Base-by-base conservation (phyloP, 2,888 invertebrate genomes). In the Iselma pallidipennis region DNA sequence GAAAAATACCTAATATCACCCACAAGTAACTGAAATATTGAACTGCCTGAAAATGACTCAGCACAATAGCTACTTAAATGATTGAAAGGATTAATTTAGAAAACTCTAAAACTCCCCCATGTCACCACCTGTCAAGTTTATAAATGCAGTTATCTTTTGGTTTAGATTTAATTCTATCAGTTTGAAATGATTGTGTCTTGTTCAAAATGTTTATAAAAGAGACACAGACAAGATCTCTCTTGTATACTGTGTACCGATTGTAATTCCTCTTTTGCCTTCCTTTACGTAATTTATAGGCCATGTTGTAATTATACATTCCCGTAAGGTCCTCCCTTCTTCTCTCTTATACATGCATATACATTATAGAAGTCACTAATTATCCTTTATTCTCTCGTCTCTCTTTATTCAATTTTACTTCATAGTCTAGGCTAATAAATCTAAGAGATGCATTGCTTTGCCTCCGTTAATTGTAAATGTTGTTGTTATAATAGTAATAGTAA, bases 291-390 rank as follows among this genome's bases (percentile, higher is more conserved):
- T 77, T 77, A 77, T 76, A 74, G 76, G 66, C 74, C 73, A 73
- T 74, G 76, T 76, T 76, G 73, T 73, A 75, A 75, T 76, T 77
- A 77, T 76, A 75, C 74, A 72, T 75, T 73, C 71, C 71, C 66
- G 67, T 72, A 68, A 71, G 71, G 74, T 71, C 71, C 67, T 68
- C 66, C 71, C 65, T 72, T 69, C 71, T 21, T 14, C 21, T 21
- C 45, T 2, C 12, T 45, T 45, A 21, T 23, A 45, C 45, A 45
- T 45, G 21, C 45, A 45, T 45, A 10, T 45, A 12, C 23, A 45
- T 45, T 23, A 70, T 71, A 71, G 71, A 72, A 72, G 70, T 74
- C 73, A 73, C 76, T 77, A 77, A 77, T 77, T 76, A 76, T 76
- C 71, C 61, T 45, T 45, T 45, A 45, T 45, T 12, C 45, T 12